These are phyloP conservation scores for Pelusios castaneus DNA, from an alignment of 2,113 vertebrate genomes.

Conservation along the genomic window DNA sequence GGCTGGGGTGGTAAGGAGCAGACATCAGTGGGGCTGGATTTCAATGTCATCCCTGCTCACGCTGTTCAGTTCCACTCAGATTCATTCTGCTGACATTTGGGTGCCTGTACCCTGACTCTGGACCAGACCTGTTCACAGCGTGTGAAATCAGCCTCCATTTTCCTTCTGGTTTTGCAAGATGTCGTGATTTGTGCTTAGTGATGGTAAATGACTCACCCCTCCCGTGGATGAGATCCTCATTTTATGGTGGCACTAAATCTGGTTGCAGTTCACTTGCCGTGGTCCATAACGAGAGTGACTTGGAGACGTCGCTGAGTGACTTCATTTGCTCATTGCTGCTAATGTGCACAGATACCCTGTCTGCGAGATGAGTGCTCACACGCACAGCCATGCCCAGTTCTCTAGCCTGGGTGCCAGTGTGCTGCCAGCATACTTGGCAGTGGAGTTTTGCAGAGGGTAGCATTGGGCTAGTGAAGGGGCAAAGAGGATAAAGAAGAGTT, in stretches of 20 bases:
- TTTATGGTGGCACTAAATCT: background rate
- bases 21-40: background rate
- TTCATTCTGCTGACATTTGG: background rate
- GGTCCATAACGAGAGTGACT: background rate
- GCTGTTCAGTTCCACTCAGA: background rate
- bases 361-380: background rate
- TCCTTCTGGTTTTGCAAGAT: background rate
- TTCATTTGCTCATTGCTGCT: background rate
- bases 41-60: background rate
- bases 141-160: background rate
- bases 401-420: background rate
- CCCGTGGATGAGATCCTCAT: background rate
- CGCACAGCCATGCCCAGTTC: background rate
- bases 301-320: background rate
- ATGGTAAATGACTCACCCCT: background rate
- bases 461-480: background rate
- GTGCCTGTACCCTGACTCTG: background rate
- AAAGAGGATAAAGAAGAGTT: background rate
- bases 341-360: background rate
- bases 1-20: background rate
- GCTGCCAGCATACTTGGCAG: accelerated
- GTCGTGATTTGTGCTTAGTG: accelerated
- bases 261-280: background rate
- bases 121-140: background rate
- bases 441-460: background rate